A percentile compares a stretch with the other conserved stretches of the same genome.
Conservation (phyloP, 2,797 vertebrate species). For the Phoxinus dragarum region DNA sequence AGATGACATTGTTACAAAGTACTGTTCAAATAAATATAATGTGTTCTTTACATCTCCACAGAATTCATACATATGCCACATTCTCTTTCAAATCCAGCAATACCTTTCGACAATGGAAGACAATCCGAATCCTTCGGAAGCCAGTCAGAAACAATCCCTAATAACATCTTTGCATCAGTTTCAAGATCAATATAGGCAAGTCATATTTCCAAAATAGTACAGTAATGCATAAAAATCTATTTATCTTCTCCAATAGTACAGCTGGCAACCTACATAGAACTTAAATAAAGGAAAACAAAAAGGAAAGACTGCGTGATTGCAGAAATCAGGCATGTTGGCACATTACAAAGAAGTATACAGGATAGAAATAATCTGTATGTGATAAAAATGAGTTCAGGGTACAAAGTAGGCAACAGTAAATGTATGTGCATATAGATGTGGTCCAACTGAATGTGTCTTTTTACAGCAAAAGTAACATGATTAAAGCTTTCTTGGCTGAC, state of each 20-base stretch:
- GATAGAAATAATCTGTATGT: conserved; percentile 21
- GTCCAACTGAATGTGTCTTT: conserved; percentile 35
- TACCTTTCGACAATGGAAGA: conserved; percentile 45
- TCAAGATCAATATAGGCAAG: conserved; percentile 15
- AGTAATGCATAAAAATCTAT: conserved; percentile 16
- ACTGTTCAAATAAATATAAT: conserved; percentile 39
- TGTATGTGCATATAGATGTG: conserved; percentile 28
- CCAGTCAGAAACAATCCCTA: conserved; percentile 7
- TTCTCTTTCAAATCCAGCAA: conserved; percentile 9
- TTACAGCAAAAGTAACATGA: conserved; percentile 28
- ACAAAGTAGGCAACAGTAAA: neutral
- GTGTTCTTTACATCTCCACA: conserved; percentile 14
- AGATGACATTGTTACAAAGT: neutral
- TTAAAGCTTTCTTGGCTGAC: conserved; percentile 15
- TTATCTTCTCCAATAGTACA: conserved; percentile 19
- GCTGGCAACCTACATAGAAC: conserved; percentile 14
- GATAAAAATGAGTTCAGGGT: conserved; percentile 29
- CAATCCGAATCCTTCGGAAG: conserved; percentile 42
- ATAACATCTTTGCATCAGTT: conserved; percentile 16
- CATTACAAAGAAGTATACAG: conserved; percentile 40
- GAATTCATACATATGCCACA: neutral
- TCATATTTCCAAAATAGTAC: conserved; percentile 21
- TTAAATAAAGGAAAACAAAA: conserved; percentile 5
- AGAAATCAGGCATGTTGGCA: conserved; percentile 51
- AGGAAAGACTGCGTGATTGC: neutral